Percentiles rank a stretch among this genome's conserved stretches.
phyloP scores from a whole-genome alignment of 2,113 vertebrate genomes.

The Tonatia bakeri region DNA sequence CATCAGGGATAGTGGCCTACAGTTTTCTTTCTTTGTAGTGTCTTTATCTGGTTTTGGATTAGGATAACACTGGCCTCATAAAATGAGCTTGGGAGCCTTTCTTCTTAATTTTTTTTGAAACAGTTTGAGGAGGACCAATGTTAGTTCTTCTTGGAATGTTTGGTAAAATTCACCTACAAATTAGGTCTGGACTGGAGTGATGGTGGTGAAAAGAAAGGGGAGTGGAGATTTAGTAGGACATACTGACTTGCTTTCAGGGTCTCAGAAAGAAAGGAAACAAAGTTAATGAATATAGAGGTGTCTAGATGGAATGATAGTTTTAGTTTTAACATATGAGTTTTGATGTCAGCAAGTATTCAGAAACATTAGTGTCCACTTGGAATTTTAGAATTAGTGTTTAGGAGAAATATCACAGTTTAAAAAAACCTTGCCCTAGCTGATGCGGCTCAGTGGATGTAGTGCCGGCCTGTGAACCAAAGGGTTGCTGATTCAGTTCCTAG shows the following conservation, averaged over 20 bases:
- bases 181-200: not conserved
- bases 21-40: too few species aligned
- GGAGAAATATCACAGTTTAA: not conserved
- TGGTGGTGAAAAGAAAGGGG: not conserved
- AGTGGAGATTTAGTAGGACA: not conserved
- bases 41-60: too few species aligned
- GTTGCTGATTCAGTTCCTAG: too few species aligned
- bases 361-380: not conserved
- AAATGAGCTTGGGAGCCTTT: too few species aligned
- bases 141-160: too few species aligned
- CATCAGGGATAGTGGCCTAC: too few species aligned
- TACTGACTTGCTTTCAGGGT: not conserved
- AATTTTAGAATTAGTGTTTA: not conserved
- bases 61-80: too few species aligned
- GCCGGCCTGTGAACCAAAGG: too few species aligned
- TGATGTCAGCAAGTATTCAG: not conserved
- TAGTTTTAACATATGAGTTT: not conserved
- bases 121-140: too few species aligned
- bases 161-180: not conserved
- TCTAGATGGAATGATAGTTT: not conserved
- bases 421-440: not conserved
- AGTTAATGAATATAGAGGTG: not conserved
- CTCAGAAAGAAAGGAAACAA: not conserved
- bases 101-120: too few species aligned
- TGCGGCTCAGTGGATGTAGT: too few species aligned